phyloP scores from a whole-genome alignment of 2,797 vertebrate species.

The Thripadectes ignobilis region DNA sequence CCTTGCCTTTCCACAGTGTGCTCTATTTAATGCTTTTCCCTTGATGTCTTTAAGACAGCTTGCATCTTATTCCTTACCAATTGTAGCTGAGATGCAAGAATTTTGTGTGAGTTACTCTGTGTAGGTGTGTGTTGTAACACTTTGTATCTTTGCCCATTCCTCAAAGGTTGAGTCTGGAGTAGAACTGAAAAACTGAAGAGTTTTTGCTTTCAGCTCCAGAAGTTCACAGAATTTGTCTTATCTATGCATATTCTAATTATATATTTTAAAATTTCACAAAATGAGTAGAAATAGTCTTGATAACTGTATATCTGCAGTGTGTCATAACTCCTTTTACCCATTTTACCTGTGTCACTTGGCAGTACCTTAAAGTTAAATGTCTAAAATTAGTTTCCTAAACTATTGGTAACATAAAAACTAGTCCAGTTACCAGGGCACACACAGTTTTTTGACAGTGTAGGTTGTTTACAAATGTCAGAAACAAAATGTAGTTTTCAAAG shows the following conservation, averaged over 20 bases:
- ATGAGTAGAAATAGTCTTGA: neutral
- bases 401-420: neutral
- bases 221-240: neutral
- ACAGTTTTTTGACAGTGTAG: neutral
- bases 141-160: neutral
- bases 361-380: neutral
- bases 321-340: neutral
- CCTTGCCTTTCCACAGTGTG: neutral
- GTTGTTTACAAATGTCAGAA: neutral
- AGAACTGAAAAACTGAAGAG: neutral
- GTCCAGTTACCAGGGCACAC: neutral
- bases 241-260: neutral
- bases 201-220: neutral
- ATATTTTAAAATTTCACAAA: neutral
- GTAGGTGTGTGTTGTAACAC: neutral
- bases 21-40: neutral
- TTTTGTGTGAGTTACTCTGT: slow-evolving; percentile 5
- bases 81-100: neutral
- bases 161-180: neutral
- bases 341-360: neutral
- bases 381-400: neutral
- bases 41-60: neutral
- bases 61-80: neutral
- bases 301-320: neutral
- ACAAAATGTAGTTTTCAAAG: neutral